Conservation (phyloP, 2,797 vertebrate species). For the Heteromormyrus szaboi region DNA sequence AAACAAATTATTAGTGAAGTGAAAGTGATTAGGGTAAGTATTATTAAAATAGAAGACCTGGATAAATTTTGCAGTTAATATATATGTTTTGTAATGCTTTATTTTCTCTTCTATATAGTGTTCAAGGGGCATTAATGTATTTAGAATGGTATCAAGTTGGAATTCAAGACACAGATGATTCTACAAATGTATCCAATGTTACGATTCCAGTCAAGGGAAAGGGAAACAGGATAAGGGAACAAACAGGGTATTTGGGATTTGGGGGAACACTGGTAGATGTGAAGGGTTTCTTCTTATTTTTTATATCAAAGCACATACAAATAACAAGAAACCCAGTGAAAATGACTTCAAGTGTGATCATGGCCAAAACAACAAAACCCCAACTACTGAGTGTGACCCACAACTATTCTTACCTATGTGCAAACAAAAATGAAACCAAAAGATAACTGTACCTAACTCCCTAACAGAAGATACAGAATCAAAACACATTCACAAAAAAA, state of each 20-base stretch:
- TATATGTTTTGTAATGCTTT: too few species aligned
- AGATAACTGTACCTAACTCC: neutral
- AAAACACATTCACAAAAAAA: neutral
- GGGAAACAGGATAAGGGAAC: neutral
- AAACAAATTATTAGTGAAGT: neutral
- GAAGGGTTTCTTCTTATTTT: neutral
- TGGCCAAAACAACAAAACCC: neutral
- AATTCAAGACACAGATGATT: neutral
- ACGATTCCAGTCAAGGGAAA: neutral
- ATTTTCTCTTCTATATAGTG: too few species aligned
- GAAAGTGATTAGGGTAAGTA: too few species aligned
- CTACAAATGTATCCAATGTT: neutral
- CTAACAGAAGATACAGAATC: neutral
- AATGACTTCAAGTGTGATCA: neutral
- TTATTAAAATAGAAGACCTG: too few species aligned
- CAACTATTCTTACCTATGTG: neutral
- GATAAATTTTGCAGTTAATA: too few species aligned
- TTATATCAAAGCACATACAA: neutral
- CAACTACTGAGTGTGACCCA: neutral
- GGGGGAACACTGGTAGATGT: neutral
- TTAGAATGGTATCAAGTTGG: neutral
- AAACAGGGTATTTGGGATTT: neutral
- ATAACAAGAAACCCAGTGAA: neutral
- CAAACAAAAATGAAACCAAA: neutral
- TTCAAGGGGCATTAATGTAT: neutral